Conservation (phyloP, 2,888 invertebrate species). For the Nomada fucata region DNA sequence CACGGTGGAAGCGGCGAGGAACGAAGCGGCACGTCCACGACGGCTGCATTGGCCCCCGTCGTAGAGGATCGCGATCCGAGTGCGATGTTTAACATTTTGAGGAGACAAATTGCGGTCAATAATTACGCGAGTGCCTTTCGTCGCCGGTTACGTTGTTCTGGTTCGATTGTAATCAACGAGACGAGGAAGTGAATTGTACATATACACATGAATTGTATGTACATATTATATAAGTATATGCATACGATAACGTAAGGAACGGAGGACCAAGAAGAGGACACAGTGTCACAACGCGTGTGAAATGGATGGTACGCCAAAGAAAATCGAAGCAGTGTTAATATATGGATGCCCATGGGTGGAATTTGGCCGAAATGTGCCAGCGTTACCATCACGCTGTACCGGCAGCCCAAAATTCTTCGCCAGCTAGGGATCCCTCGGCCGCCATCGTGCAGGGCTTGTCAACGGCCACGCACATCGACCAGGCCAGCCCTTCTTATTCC, state of each 20-base stretch:
- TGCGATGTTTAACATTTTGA: slow-evolving; percentile 30
- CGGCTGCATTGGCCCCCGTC: not conserved
- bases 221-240: not conserved
- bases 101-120: not conserved
- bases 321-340: slow-evolving; percentile 82
- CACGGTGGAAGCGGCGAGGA: not conserved
- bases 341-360: slow-evolving; percentile 85
- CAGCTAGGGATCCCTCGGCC: slow-evolving; percentile 81
- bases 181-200: slow-evolving; percentile 48
- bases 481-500: slow-evolving; percentile 82
- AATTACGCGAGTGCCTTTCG: slow-evolving; percentile 38
- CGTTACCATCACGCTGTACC: slow-evolving; percentile 83
- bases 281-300: slow-evolving; percentile 79
- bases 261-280: slow-evolving; percentile 31
- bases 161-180: slow-evolving; percentile 3
- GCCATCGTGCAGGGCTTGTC: slow-evolving; percentile 80
- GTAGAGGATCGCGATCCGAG: not conserved
- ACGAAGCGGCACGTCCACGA: not conserved
- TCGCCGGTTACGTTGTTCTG: slow-evolving; percentile 2
- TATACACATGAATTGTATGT: no score
- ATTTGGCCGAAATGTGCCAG: slow-evolving; percentile 84
- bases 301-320: slow-evolving; percentile 83
- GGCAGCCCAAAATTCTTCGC: slow-evolving; percentile 80
- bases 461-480: slow-evolving; percentile 81
- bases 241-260: not conserved